Evolutionary conservation across 2,888 invertebrate species (phyloP).

Genomic region (Nymphalis c-album): DNA sequence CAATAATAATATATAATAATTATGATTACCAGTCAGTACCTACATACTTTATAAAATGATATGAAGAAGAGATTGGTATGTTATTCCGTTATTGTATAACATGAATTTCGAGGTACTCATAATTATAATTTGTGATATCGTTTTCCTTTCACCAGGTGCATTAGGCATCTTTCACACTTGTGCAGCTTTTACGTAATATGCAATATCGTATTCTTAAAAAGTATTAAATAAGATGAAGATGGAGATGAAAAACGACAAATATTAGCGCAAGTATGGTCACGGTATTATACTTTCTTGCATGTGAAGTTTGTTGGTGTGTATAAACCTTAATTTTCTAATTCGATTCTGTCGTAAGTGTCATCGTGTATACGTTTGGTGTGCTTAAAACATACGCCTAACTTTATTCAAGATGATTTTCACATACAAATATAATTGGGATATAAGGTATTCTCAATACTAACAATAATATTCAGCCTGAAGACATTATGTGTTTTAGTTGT

Average conservation of each 20-base stretch:
- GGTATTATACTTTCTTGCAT: not conserved
- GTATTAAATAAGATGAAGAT: too few species aligned
- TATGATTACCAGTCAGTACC: too few species aligned
- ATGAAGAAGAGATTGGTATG: conserved; percentile 15
- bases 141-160: conserved; percentile 30
- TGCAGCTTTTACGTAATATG: not conserved
- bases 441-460: too few species aligned
- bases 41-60: not conserved
- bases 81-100: conserved; percentile 25
- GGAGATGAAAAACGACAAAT: not conserved
- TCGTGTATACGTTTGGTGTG: not conserved
- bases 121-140: conserved; percentile 25
- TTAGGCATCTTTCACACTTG: not conserved
- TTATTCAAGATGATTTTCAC: too few species aligned
- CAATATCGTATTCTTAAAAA: too few species aligned
- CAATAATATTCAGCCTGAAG: too few species aligned
- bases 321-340: not conserved
- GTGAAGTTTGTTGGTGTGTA: not conserved
- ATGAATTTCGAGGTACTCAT: conserved; percentile 23
- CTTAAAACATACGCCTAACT: not conserved
- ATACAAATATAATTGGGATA: too few species aligned
- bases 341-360: not conserved
- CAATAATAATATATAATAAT: too few species aligned
- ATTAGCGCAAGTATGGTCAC: not conserved
- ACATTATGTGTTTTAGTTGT: too few species aligned